Evolutionary conservation across 2,113 vertebrate genomes (phyloP).

Genomic region (Diglossa brunneiventris): DNA sequence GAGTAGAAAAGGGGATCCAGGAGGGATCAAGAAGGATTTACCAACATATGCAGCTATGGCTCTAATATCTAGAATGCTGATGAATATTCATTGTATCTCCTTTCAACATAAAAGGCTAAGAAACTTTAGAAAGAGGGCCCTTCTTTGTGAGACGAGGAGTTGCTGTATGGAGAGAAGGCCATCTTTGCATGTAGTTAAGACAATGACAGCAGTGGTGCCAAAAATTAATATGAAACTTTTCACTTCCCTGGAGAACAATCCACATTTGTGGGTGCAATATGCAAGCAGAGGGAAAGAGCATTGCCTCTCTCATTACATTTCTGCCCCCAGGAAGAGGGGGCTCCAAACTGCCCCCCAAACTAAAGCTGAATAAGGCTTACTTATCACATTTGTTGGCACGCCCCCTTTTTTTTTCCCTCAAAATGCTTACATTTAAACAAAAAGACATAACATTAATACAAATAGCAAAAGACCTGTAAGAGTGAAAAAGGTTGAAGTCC

Average conservation of each 20-base stretch:
- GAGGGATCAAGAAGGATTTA: neutral
- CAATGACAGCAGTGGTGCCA: neutral
- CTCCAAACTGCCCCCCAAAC: neutral
- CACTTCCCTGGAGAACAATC: neutral
- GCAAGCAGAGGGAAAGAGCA: neutral
- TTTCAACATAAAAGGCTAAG: neutral
- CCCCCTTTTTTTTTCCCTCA: fast-evolving
- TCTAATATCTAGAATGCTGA: neutral
- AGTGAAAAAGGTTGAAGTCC: neutral
- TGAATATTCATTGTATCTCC: neutral
- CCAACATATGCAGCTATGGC: neutral
- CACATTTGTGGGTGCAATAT: fast-evolving
- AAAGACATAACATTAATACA: neutral
- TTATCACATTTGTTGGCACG: neutral
- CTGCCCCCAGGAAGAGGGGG: neutral
- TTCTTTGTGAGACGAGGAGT: neutral
- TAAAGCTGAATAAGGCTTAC: neutral
- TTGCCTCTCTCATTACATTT: neutral
- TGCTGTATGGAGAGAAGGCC: neutral
- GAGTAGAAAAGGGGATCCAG: neutral
- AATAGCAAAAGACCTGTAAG: neutral
- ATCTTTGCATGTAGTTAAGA: neutral
- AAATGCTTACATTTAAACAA: neutral
- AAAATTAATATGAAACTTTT: neutral
- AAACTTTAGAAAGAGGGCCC: neutral